A percentile compares a stretch with the other conserved stretches of the same genome.
These are phyloP conservation scores for Sthenelais limicola DNA, from an alignment of 2,888 invertebrate species.

Conservation along the genomic window DNA sequence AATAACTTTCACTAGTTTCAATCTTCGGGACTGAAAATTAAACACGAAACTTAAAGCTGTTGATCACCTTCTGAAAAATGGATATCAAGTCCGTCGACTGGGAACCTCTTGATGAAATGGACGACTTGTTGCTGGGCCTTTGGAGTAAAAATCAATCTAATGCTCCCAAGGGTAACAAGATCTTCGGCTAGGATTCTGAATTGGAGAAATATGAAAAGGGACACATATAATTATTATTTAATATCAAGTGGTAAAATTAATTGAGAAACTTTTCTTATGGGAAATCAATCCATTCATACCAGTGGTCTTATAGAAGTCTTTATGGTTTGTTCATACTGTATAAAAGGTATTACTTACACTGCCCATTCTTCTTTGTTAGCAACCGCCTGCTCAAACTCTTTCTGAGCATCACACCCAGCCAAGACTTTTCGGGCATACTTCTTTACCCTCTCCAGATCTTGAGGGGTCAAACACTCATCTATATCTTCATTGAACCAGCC, in stretches of 20 bases:
- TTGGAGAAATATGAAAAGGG: not conserved
- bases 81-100: too few species aligned
- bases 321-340: too few species aligned
- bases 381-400: not conserved
- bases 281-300: too few species aligned
- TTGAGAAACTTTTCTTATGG: too few species aligned
- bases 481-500: slow-evolving; percentile 21
- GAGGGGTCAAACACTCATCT: not conserved
- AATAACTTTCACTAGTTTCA: too few species aligned
- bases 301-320: too few species aligned
- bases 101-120: not conserved
- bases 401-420: not conserved
- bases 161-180: not conserved
- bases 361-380: not conserved
- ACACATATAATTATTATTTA: not conserved
- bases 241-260: too few species aligned
- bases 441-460: not conserved
- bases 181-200: slow-evolving; percentile 7
- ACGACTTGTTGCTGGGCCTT: not conserved
- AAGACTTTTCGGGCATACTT: not conserved
- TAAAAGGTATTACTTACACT: not conserved
- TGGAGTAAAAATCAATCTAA: not conserved
- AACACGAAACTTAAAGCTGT: too few species aligned
- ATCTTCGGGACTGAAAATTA: too few species aligned
- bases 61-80: too few species aligned